Conservation (phyloP, 2,797 vertebrate species). For the Acanthopagrus latus region DNA sequence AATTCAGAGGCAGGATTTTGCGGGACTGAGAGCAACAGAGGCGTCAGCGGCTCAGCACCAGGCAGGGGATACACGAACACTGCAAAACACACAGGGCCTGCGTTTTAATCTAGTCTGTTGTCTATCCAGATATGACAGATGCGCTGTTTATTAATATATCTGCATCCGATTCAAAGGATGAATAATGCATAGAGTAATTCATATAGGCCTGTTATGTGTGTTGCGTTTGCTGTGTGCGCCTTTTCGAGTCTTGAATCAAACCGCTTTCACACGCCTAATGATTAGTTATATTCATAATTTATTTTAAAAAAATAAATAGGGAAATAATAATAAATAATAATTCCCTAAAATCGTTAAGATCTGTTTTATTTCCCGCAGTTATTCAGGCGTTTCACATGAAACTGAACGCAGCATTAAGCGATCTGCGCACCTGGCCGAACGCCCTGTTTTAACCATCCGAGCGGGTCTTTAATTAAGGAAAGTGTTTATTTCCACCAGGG, state of each 20-base stretch:
- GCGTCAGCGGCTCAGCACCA: fast-evolving
- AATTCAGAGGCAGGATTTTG: neutral
- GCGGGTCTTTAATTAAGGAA: neutral
- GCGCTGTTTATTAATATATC: neutral
- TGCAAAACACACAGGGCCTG: neutral
- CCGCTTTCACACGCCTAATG: neutral
- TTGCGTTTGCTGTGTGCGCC: neutral
- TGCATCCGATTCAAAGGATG: neutral
- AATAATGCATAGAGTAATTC: neutral
- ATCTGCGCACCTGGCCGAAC: neutral
- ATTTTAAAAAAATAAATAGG: no score
- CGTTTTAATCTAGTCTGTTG: neutral
- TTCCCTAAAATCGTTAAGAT: neutral
- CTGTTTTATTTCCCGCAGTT: neutral
- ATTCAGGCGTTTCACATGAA: neutral
- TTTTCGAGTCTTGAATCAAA: neutral
- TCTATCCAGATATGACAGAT: neutral
- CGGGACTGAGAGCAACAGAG: no score
- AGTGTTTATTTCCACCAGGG: neutral
- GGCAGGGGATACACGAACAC: neutral
- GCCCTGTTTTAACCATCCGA: neutral
- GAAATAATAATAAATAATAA: no score
- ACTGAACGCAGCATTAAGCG: neutral
- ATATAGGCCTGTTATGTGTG: neutral
- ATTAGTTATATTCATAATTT: no score